phyloP scores from a whole-genome alignment of 2,888 invertebrate genomes.

The Pharmacophagus antenor region DNA sequence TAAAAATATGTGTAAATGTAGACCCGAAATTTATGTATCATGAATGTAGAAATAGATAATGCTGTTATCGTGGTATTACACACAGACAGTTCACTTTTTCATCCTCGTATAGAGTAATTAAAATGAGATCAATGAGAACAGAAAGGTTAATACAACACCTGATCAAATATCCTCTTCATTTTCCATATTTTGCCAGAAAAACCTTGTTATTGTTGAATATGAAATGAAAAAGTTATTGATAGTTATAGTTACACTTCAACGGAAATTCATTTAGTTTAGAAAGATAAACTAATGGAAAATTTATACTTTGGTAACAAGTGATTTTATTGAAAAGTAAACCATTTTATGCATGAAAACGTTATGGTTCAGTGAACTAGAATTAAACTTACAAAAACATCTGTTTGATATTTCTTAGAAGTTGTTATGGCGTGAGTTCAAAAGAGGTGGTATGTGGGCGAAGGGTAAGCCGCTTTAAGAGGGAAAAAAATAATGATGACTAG shows the following conservation, averaged over 20 bases:
- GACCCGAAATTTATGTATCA: no score
- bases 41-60: no score
- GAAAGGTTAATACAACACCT: no score
- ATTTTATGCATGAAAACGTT: conserved; percentile 27
- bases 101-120: no score
- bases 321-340: conserved; percentile 28
- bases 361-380: conserved; percentile 20
- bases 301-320: conserved; percentile 19
- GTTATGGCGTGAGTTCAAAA: conserved; percentile 24
- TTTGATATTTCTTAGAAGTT: conserved; percentile 28
- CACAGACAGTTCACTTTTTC: no score
- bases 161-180: no score
- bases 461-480: not conserved
- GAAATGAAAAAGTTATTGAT: not conserved
- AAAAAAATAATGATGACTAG: not conserved
- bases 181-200: no score
- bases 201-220: not conserved
- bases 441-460: conserved; percentile 20
- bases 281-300: conserved; percentile 29
- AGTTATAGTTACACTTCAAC: not conserved
- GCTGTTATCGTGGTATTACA: no score
- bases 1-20: no score
- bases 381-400: conserved; percentile 28
- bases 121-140: no score
- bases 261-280: conserved; percentile 22